Evolutionary conservation across 2,797 vertebrate genomes (phyloP), one percentile per base, ranked within the genome.

Genomic region (Cyclura pinguis): DNA sequence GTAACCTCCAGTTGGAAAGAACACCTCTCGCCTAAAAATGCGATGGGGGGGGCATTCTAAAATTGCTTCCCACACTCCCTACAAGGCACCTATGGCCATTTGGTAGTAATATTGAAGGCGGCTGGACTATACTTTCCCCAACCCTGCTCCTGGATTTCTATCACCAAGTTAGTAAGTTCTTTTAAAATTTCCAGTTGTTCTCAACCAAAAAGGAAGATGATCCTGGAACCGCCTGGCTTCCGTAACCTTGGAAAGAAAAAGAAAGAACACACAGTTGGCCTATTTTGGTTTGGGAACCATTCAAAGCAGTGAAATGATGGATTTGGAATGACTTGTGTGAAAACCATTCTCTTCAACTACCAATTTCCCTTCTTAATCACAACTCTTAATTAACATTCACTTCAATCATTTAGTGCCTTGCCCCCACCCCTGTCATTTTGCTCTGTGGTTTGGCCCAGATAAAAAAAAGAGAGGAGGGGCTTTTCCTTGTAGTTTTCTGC

Each of bases 341-440:
- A 77, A 67, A 85, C 6, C 50, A 85, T 92, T 86, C 84, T 84
- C 52, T 85, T 9, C 0, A 38, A 27, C 82, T 90, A 92, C 88
- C 90, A 92, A 92, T 87, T 80, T 90, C 77, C 86, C 90, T 73
- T 93, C 50, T 1, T 93, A 78, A 76, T 88, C 47, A 89, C n/a
- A 91, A 92, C 91, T 27, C 59, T 85, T 83, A 84, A 85, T 81
- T 69, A 64, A 82, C 91, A 91, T 92, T 91, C 88, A 82, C 84
- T 85, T 81, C 62, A 85, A 10, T 88, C 69, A 50, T 67, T 85
- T 87, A 93, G 86, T 87, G 78, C 87, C 92, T 52, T 47, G 35
- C 72, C 24, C 22, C 18, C 18, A 10, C 6, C 29, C 16, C 18
- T 3, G 20, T 0, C 47, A 16, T 84, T 76, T 92, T 18, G 32